These are phyloP conservation scores for Eilema caniola DNA, from an alignment of 2,888 invertebrate genomes.

Conservation along the genomic window DNA sequence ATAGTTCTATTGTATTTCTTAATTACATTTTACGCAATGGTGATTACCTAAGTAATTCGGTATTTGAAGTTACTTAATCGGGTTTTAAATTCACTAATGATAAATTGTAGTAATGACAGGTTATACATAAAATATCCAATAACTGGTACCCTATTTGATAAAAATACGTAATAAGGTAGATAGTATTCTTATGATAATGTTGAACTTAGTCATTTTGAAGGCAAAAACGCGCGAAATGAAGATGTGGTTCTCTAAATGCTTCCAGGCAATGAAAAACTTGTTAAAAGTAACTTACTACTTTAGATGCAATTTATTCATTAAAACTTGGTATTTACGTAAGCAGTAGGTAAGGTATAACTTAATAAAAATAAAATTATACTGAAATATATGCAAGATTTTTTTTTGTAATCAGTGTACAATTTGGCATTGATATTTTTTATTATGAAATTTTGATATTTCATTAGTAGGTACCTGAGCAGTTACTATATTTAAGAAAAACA, in stretches of 20 bases:
- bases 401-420: no score
- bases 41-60: not conserved
- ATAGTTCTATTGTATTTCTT: not conserved
- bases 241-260: not conserved
- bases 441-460: not conserved
- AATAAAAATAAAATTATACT: no score
- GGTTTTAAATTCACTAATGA: constrained; percentile 4
- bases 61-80: not conserved
- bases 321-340: not conserved
- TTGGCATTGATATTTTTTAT: not conserved
- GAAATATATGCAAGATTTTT: no score
- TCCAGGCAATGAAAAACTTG: no score
- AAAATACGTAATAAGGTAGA: not conserved
- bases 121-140: not conserved
- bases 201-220: not conserved
- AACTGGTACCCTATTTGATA: not conserved
- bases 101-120: not conserved
- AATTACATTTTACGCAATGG: not conserved
- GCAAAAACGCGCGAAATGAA: not conserved
- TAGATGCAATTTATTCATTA: not conserved
- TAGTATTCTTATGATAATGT: not conserved
- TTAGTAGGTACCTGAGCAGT: not conserved
- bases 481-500: no score
- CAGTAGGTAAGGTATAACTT: no score
- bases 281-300: no score